These are phyloP conservation scores for Salvator merianae DNA, from an alignment of 2,113 vertebrate genomes.

Conservation along the genomic window DNA sequence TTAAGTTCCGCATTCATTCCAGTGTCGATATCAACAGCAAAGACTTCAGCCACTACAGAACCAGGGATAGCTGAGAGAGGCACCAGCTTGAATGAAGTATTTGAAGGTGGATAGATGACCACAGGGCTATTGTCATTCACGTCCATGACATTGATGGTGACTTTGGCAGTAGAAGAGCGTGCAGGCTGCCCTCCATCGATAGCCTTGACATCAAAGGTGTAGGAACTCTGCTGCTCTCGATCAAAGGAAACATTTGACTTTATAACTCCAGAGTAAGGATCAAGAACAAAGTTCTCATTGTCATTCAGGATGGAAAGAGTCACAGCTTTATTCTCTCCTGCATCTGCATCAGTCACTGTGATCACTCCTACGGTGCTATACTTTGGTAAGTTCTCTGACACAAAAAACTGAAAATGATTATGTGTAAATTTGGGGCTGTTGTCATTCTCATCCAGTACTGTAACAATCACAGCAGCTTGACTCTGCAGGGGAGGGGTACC, in stretches of 20 bases:
- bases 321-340: constrained; percentile 94
- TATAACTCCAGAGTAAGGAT: constrained; percentile 95
- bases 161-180: constrained; percentile 95
- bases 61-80: constrained; percentile 96
- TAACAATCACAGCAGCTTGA: constrained; percentile 96
- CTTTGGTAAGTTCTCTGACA: constrained; percentile 97
- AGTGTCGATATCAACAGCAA: constrained; percentile 95
- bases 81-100: constrained; percentile 96
- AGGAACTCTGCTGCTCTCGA: constrained; percentile 96
- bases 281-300: constrained; percentile 96
- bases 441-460: constrained; percentile 96
- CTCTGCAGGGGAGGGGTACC: constrained; percentile 96
- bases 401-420: constrained; percentile 99
- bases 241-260: constrained; percentile 99
- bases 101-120: constrained; percentile 94
- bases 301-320: constrained; percentile 95
- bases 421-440: constrained; percentile 99
- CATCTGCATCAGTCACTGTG: constrained; percentile 96
- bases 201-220: constrained; percentile 96
- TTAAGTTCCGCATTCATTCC: constrained; percentile 98
- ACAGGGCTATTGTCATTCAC: constrained; percentile 97
- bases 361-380: constrained; percentile 98
- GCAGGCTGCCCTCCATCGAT: constrained; percentile 92
- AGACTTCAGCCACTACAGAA: constrained; percentile 95
- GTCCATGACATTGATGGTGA: constrained; percentile 98